phyloP scores from a whole-genome alignment of 2,888 invertebrate genomes.

The Limenitis camilla region DNA sequence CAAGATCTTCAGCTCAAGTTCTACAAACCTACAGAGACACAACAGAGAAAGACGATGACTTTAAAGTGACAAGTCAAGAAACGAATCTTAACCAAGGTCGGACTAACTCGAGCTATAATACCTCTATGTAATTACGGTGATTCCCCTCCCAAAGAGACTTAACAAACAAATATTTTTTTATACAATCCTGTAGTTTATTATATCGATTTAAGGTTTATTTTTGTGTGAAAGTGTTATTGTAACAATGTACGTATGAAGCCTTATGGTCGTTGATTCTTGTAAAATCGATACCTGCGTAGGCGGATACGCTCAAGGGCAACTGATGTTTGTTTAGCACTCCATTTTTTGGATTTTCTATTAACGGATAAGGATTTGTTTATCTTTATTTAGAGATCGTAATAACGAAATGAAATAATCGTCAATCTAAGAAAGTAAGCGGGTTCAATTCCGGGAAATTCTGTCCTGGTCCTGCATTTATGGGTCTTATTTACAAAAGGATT shows the following conservation, averaged over 20 bases:
- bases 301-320: slow-evolving; percentile 60
- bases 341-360: neutral
- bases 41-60: neutral
- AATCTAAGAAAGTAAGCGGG: too few species aligned
- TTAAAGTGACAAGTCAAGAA: slow-evolving; percentile 26
- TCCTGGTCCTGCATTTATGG: too few species aligned
- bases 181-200: slow-evolving; percentile 25
- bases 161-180: slow-evolving; percentile 16
- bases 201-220: slow-evolving; percentile 29
- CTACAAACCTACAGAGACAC: too few species aligned
- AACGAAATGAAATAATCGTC: too few species aligned
- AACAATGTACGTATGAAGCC: slow-evolving; percentile 55
- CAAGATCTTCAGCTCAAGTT: too few species aligned
- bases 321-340: slow-evolving; percentile 33
- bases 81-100: slow-evolving; percentile 50
- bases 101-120: slow-evolving; percentile 19
- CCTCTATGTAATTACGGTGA: slow-evolving; percentile 39
- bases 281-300: slow-evolving; percentile 66
- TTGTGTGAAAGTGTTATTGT: slow-evolving; percentile 29
- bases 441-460: too few species aligned
- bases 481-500: too few species aligned
- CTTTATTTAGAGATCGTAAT: too few species aligned
- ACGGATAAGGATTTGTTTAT: too few species aligned
- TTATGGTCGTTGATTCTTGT: slow-evolving; percentile 53
- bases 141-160: slow-evolving; percentile 20